These are phyloP conservation scores for Romanogobio albipinnatus DNA, from an alignment of 2,113 vertebrate genomes.

Conservation along the genomic window DNA sequence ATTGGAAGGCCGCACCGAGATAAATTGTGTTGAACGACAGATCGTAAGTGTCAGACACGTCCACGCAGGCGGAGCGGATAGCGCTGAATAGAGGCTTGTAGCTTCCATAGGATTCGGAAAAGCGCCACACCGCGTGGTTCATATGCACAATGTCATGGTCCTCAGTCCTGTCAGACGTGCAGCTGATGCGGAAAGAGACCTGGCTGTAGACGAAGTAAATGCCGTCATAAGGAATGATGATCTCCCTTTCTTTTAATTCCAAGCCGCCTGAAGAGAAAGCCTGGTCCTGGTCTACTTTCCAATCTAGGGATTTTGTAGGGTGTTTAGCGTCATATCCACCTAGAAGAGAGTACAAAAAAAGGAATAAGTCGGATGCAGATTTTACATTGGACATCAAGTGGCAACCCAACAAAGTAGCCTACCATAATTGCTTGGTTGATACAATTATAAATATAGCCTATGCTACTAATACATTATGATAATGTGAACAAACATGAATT, in stretches of 20 bases:
- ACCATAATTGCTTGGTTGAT: neutral
- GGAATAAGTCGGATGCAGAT: neutral
- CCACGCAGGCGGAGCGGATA: constrained; percentile 62
- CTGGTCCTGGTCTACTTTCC: constrained; percentile 64
- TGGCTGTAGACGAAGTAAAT: constrained; percentile 80
- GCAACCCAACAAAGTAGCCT: neutral
- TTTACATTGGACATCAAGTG: neutral
- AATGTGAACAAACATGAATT: neutral
- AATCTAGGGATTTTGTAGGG: constrained; percentile 51
- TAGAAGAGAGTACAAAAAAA: constrained; percentile 45
- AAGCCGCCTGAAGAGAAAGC: constrained; percentile 64
- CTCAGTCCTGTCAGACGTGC: neutral
- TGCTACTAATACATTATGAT: neutral
- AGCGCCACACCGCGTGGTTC: constrained; percentile 66
- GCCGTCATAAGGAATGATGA: constrained; percentile 64
- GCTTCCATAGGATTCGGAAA: constrained; percentile 42
- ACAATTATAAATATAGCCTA: neutral
- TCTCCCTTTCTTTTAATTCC: constrained; percentile 63
- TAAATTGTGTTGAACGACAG: constrained; percentile 68
- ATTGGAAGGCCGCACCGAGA: constrained; percentile 73
- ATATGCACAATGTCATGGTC: constrained; percentile 57
- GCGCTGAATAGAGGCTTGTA: constrained; percentile 67
- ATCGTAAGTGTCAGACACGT: rapidly evolving
- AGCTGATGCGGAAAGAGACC: constrained; percentile 69
- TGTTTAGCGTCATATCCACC: constrained; percentile 45